phyloP scores from a whole-genome alignment of 2,113 vertebrate genomes.

The Mormyrus iriodes region DNA sequence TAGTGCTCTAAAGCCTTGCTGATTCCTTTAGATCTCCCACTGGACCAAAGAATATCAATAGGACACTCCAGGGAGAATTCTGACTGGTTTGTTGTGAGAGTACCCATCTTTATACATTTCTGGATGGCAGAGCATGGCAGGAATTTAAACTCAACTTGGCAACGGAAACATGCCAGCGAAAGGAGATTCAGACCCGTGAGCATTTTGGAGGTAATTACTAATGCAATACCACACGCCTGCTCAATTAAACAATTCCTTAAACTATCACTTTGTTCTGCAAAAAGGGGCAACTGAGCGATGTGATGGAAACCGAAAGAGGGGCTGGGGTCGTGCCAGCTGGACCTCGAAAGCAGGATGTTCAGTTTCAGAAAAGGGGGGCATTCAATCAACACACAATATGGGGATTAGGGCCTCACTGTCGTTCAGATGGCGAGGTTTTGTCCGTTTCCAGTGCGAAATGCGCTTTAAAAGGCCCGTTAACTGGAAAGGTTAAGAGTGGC shows the following conservation, averaged over 20 bases:
- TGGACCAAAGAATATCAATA: background rate
- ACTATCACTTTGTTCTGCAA: background rate
- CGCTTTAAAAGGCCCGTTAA: background rate
- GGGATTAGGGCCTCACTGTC: background rate
- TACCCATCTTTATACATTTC: background rate
- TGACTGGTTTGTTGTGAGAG: background rate
- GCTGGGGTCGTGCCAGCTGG: background rate
- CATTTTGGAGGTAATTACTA: conserved; percentile 9
- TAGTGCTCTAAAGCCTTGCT: background rate
- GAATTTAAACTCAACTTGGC: background rate
- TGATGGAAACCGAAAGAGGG: background rate
- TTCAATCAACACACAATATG: background rate
- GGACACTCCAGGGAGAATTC: background rate
- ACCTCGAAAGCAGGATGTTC: background rate
- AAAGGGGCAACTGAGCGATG: background rate
- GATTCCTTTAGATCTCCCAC: background rate
- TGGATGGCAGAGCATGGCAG: background rate
- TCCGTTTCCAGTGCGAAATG: background rate
- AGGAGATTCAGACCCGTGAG: background rate
- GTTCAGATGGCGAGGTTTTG: background rate
- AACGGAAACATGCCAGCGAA: background rate
- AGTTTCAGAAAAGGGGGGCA: background rate
- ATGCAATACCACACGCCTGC: background rate
- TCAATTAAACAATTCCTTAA: conserved; percentile 1
- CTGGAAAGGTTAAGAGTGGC: background rate